These are phyloP conservation scores for Sebastes umbrosus DNA, from an alignment of 2,797 vertebrate genomes.

Conservation along the genomic window DNA sequence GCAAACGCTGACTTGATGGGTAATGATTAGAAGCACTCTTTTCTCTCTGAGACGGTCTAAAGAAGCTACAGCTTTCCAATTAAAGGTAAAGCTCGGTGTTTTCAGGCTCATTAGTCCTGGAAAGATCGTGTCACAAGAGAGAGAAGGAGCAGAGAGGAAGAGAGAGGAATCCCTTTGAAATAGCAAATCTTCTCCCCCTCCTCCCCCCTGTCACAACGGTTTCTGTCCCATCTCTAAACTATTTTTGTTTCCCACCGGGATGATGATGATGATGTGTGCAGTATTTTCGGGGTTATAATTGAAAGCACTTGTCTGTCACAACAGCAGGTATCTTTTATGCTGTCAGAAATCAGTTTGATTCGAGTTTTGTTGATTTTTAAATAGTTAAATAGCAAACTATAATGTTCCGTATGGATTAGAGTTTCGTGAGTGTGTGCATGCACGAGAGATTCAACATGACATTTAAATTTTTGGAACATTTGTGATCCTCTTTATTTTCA, in stretches of 20 bases:
- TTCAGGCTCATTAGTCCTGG: constrained; percentile 41
- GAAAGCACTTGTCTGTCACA: constrained; percentile 13
- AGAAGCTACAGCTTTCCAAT: constrained; percentile 32
- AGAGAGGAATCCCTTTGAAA: constrained; percentile 34
- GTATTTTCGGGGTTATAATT: constrained; percentile 13
- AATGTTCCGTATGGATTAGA: background rate
- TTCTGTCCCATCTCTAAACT: constrained; percentile 11
- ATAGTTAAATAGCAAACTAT: background rate
- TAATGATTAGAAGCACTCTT: background rate
- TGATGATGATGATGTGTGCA: background rate
- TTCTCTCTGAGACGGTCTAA: background rate
- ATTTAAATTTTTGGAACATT: background rate
- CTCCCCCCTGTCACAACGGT: background rate
- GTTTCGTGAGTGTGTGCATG: background rate
- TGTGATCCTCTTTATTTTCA: background rate
- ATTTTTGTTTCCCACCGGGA: constrained; percentile 1
- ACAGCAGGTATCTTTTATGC: constrained; percentile 2
- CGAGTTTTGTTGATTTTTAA: background rate
- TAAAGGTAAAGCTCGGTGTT: constrained; percentile 22
- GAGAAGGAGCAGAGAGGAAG: background rate
- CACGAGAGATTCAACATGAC: background rate
- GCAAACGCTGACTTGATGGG: constrained; percentile 20
- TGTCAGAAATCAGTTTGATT: background rate
- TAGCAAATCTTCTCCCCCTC: background rate
- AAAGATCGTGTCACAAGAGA: constrained; percentile 6